A percentile compares a stretch with the other conserved stretches of the same genome.
phyloP scores from a whole-genome alignment of 2,797 vertebrate genomes.

The Cirrhinus mrigala region DNA sequence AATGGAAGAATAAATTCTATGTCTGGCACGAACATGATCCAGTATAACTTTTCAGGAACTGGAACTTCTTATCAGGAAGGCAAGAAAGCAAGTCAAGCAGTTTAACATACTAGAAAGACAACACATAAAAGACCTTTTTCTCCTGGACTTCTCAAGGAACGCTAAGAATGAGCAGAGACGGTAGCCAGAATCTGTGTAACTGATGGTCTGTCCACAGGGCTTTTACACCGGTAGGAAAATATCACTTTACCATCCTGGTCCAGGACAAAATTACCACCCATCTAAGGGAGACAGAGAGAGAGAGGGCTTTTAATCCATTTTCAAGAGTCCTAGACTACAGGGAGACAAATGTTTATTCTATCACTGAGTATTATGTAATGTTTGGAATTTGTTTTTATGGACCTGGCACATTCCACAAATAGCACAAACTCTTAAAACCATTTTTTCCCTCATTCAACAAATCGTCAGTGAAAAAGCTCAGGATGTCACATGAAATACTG shows the following conservation, averaged over 20 bases:
- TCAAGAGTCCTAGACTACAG: constrained; percentile 25
- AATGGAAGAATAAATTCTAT: background rate
- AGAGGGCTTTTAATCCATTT: background rate
- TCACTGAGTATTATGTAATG: constrained; percentile 36
- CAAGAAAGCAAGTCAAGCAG: background rate
- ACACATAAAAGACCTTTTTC: background rate
- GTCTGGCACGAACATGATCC: background rate
- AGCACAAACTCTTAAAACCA: background rate
- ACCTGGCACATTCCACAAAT: constrained; percentile 25
- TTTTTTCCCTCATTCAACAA: background rate
- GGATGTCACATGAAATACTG: background rate
- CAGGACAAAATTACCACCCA: constrained; percentile 80
- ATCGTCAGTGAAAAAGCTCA: background rate
- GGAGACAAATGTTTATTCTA: constrained; percentile 62
- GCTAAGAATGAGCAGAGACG: background rate
- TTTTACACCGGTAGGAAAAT: constrained; percentile 68
- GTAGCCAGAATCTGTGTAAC: constrained; percentile 65
- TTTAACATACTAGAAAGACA: background rate
- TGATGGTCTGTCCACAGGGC: constrained; percentile 70
- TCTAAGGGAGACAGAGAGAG: constrained; percentile 61
- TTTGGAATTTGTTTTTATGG: constrained; percentile 36
- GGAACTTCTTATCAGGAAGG: background rate
- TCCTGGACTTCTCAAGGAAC: background rate
- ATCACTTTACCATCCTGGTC: constrained; percentile 72
- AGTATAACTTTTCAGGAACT: constrained; percentile 23